Conservation (phyloP, 2,797 vertebrate genomes). For the Phataginus tetradactyla region DNA sequence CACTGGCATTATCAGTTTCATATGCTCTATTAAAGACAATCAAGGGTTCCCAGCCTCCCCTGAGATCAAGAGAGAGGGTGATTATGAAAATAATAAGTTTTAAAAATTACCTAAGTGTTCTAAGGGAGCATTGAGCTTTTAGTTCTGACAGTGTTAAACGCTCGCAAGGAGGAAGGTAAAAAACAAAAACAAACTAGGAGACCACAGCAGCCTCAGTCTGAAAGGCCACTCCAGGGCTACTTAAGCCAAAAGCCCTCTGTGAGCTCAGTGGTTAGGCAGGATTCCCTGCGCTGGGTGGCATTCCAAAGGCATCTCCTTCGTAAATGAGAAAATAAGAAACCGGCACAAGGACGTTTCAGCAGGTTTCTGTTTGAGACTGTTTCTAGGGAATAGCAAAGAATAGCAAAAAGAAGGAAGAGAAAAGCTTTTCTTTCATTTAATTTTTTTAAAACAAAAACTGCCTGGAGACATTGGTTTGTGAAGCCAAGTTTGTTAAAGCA, state of each 20-base stretch:
- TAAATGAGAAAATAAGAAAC: conserved; percentile 33
- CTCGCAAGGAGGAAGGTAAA: conserved; percentile 54
- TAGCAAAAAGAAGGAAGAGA: neutral
- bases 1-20: conserved; percentile 73
- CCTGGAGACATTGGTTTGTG: conserved; percentile 52
- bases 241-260: conserved; percentile 44
- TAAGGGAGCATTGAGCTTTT: conserved; percentile 69
- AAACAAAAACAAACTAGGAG: conserved; percentile 79
- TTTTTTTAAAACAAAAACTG: conserved; percentile 61
- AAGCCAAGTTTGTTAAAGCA: conserved; percentile 69
- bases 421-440: conserved; percentile 31
- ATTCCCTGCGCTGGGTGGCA: conserved; percentile 30
- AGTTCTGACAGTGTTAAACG: conserved; percentile 74
- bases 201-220: conserved; percentile 71
- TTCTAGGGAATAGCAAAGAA: neutral
- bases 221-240: conserved; percentile 70
- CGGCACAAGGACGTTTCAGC: neutral
- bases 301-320: conserved; percentile 48
- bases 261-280: conserved; percentile 26
- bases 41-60: conserved; percentile 74
- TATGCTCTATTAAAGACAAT: conserved; percentile 75
- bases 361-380: conserved; percentile 34
- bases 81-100: conserved; percentile 78
- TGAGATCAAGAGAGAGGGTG: conserved; percentile 77
- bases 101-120: conserved; percentile 73